Base-by-base conservation (phyloP, 2,888 invertebrate genomes). In the Therioaphis trifolii region DNA sequence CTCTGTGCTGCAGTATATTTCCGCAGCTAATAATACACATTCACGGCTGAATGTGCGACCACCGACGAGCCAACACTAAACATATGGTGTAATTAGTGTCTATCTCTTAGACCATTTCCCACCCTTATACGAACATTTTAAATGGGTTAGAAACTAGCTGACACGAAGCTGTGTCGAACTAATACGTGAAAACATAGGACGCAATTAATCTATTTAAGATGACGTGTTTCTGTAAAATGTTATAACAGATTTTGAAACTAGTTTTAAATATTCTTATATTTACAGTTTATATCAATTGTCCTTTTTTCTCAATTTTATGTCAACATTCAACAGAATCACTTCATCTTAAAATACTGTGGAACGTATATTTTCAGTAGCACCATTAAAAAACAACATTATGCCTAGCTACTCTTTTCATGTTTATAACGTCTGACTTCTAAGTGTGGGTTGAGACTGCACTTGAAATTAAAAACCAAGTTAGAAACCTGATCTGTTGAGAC, bases 31-130 rank as follows among this genome's bases (percentile, higher is more conserved):
- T 78, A 78, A 78, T 78, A 69, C 78, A 12, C n/a, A 40, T 55
- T 24, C 27, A 40, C 52, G 61, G 29, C 29, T 18, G 55, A 52
- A 52, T 12, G 43, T 27, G 14, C 63, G 14, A 35, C 15, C 71
- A 15, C 14, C 29, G 27, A 40, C 29, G 68, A 78, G 79, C 79
- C 79, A 80, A 80, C 71, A 61, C 71, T 24, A 61, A 72, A 80
- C 80, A 80, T 29, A 18, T 80, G 80, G 80, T 72, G 46, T 72
- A 80, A 80, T 80, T 80, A 80, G 80, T 72, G 71, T 61, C 7
- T 80, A 71, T 80, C 61, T 61, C 35, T 61, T 49, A 61, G 58
- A 61, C 29, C 40, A 35, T 61, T 80, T 72, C 24, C 46, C 29
- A 61, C 69, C 71, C 58, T 15, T 52, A 18, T 58, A 69, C 24